A percentile compares a stretch with the other conserved stretches of the same genome.
phyloP scores from a whole-genome alignment of 2,113 vertebrate species.

The Zosterops borbonicus region DNA sequence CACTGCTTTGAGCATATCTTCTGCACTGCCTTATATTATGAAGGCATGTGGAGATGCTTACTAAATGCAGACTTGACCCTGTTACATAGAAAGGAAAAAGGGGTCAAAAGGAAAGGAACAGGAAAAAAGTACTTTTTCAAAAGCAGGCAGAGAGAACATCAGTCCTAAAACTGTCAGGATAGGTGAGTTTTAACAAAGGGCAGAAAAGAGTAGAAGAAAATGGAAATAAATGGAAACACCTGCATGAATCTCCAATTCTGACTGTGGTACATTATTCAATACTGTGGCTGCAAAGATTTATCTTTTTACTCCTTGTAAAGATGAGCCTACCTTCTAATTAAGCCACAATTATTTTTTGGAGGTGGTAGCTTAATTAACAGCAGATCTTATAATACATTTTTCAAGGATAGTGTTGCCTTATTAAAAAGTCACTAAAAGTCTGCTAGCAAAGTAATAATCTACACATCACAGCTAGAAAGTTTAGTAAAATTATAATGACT shows the following conservation, averaged over 20 bases:
- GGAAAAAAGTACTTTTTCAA: not conserved
- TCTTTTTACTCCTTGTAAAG: not conserved
- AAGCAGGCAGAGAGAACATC: not conserved
- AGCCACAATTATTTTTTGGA: not conserved
- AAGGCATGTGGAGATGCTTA: not conserved
- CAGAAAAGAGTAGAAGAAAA: not conserved
- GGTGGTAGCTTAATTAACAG: conserved; percentile 4
- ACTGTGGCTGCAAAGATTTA: not conserved
- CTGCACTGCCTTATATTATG: not conserved
- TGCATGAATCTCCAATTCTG: not conserved
- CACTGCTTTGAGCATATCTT: not conserved
- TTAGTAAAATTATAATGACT: conserved; percentile 14
- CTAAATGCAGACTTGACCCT: not conserved
- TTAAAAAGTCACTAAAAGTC: conserved; percentile 38
- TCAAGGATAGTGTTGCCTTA: conserved; percentile 1
- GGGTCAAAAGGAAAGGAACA: not conserved
- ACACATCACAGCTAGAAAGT: conserved; percentile 1
- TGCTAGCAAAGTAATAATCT: not conserved
- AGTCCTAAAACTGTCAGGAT: not conserved
- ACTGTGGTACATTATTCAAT: not conserved
- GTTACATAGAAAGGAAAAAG: not conserved
- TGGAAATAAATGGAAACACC: not conserved
- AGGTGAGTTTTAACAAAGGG: not conserved
- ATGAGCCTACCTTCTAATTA: not conserved
- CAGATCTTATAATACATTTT: not conserved